A percentile compares a stretch with the other conserved stretches of the same genome.
Evolutionary conservation across 2,888 invertebrate species (phyloP).

Genomic region (Chrysopilus asiliformis): DNA sequence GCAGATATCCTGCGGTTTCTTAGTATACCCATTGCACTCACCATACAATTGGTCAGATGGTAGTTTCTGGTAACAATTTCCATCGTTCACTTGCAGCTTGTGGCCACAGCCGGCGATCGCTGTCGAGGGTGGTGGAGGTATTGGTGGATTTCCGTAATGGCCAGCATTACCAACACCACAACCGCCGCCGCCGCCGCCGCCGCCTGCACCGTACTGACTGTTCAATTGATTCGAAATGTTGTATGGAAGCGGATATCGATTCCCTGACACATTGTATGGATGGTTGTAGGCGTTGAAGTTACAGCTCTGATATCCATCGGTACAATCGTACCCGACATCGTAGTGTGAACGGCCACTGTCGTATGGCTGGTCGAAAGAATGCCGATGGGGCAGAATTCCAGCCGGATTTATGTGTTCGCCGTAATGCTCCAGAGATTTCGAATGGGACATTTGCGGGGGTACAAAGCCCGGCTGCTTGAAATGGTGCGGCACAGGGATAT

Average conservation of each 20-base stretch:
- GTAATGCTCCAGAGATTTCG: conserved; percentile 34
- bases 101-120: conserved; percentile 7
- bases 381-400: conserved; percentile 26
- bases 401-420: conserved; percentile 23
- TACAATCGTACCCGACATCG: conserved; percentile 30
- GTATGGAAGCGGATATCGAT: conserved; percentile 33
- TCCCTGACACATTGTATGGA: conserved; percentile 33
- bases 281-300: conserved; percentile 20
- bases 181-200: background rate
- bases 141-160: conserved; percentile 5
- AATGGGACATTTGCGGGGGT: conserved; percentile 29
- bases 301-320: conserved; percentile 22
- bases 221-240: conserved; percentile 31
- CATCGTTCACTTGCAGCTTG: conserved; percentile 3
- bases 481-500: conserved; percentile 5
- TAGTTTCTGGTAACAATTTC: conserved; percentile 7
- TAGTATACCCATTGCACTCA: conserved; percentile 11
- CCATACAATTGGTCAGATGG: conserved; percentile 10
- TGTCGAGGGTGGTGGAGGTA: conserved; percentile 7
- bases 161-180: conserved; percentile 1
- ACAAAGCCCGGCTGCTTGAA: conserved; percentile 4
- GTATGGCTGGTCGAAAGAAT: conserved; percentile 35
- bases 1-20: conserved; percentile 10
- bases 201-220: conserved; percentile 7
- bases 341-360: conserved; percentile 23